Evolutionary conservation across 2,113 vertebrate species (phyloP).

Genomic region (Daubentonia madagascariensis): DNA sequence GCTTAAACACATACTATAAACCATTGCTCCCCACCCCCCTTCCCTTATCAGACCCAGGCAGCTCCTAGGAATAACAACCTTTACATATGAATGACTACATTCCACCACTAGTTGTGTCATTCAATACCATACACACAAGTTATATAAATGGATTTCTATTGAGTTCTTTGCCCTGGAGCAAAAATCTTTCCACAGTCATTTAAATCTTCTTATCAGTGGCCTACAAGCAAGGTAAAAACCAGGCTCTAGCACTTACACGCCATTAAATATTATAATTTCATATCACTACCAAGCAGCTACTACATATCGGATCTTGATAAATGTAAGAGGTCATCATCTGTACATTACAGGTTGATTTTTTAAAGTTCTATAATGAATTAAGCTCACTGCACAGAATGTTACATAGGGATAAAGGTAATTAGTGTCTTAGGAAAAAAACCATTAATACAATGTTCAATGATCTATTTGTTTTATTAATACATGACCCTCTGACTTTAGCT

Average conservation of each 20-base stretch:
- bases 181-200: conserved; percentile 79
- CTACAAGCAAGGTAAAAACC: conserved; percentile 73
- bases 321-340: conserved; percentile 69
- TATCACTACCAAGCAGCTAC: conserved; percentile 63
- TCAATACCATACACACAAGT: conserved; percentile 56
- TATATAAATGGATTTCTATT: conserved; percentile 79
- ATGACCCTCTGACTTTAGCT: conserved; percentile 46
- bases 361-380: conserved; percentile 76
- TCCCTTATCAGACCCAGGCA: conserved; percentile 79
- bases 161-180: conserved; percentile 74
- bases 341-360: conserved; percentile 65
- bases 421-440: conserved; percentile 59
- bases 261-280: conserved; percentile 71
- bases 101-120: conserved; percentile 68
- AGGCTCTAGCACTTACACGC: conserved; percentile 39
- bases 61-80: conserved; percentile 76
- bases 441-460: not conserved
- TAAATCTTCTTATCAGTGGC: conserved; percentile 83
- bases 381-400: conserved; percentile 65
- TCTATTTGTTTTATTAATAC: conserved; percentile 1
- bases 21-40: not conserved
- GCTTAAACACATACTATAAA: conserved; percentile 49
- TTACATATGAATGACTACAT: conserved; percentile 80
- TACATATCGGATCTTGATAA: conserved; percentile 73
- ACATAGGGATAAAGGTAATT: conserved; percentile 56